Conservation (phyloP, 2,797 vertebrate genomes). For the Florisuga fusca region DNA sequence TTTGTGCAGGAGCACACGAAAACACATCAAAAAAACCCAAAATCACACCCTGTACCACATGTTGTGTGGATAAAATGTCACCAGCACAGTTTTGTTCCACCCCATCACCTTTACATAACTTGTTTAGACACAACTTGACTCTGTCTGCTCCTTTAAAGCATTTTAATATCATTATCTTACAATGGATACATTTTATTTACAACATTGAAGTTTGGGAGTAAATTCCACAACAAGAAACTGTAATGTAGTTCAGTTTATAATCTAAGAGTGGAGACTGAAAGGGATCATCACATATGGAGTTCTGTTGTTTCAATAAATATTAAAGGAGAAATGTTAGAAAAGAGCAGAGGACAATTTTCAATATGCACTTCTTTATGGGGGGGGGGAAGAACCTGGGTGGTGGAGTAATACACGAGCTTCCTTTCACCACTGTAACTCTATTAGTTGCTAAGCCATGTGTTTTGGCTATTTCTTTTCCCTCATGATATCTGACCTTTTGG, state of each 20-base stretch:
- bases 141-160: not conserved
- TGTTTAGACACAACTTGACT: not conserved
- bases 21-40: not conserved
- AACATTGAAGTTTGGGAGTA: not conserved
- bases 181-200: not conserved
- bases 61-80: not conserved
- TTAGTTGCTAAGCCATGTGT: not conserved
- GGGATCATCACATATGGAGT: accelerated
- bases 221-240: not conserved
- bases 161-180: not conserved
- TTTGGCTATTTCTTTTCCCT: not conserved
- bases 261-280: not conserved
- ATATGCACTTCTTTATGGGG: not conserved
- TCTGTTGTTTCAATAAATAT: not conserved
- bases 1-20: not conserved
- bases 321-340: not conserved
- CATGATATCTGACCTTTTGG: not conserved
- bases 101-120: not conserved
- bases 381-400: too few species aligned
- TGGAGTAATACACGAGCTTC: not conserved
- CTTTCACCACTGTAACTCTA: not conserved
- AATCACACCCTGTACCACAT: not conserved
- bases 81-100: not conserved
- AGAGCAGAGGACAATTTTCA: not conserved
- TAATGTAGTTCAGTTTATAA: not conserved